phyloP scores from a whole-genome alignment of 2,797 vertebrate species.

The Lepus oiostolus region DNA sequence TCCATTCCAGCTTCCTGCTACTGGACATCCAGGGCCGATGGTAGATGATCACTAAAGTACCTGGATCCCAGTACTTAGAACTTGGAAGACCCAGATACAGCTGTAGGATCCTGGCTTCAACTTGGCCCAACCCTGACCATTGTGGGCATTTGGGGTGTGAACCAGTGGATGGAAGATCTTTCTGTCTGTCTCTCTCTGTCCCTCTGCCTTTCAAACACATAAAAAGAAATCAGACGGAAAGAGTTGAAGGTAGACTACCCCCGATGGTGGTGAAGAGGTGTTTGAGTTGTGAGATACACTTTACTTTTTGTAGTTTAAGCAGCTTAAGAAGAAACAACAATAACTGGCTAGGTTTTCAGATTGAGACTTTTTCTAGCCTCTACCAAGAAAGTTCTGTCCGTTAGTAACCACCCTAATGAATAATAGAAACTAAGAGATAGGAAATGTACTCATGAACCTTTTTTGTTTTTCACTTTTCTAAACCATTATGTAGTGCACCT shows the following conservation, averaged over 20 bases:
- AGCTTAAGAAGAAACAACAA: background rate
- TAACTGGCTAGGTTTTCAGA: background rate
- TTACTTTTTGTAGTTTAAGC: background rate
- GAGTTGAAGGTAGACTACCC: background rate
- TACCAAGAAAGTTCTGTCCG: background rate
- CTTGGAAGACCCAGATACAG: too few relatives aligned
- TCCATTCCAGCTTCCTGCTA: too few relatives aligned
- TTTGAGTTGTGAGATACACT: background rate
- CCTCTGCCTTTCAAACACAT: too few relatives aligned
- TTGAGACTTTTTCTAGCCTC: background rate
- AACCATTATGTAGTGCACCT: slow-evolving; percentile 91
- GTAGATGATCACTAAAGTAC: too few relatives aligned
- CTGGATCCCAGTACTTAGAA: too few relatives aligned
- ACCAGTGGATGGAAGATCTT: too few relatives aligned
- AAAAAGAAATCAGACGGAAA: background rate
- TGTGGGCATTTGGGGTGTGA: too few relatives aligned
- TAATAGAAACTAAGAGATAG: background rate
- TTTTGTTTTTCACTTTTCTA: slow-evolving; percentile 64
- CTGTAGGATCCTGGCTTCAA: too few relatives aligned
- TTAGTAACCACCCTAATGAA: background rate
- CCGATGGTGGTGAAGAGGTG: background rate
- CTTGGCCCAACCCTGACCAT: too few relatives aligned
- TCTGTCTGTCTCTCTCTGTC: too few relatives aligned
- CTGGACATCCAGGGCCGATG: too few relatives aligned
- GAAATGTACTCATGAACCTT: slow-evolving; percentile 56